Evolutionary conservation across 2,888 invertebrate genomes (phyloP).

Genomic region (Cheilosia impressa): DNA sequence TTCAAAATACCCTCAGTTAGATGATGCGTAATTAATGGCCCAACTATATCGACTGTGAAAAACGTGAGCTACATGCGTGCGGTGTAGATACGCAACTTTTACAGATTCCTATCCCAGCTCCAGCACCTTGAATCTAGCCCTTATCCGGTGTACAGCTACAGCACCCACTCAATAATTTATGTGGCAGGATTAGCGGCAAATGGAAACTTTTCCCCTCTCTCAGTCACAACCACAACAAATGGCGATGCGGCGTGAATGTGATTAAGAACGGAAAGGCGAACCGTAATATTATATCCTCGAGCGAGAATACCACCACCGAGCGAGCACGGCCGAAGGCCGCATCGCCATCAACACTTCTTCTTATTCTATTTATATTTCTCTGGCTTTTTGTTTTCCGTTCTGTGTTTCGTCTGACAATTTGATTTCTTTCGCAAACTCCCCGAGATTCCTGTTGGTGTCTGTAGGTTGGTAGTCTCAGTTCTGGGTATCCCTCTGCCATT

Average conservation of each 20-base stretch:
- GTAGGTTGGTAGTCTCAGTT: too few relatives aligned
- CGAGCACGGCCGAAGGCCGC: slow-evolving; percentile 11
- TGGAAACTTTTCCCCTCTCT: slow-evolving; percentile 29
- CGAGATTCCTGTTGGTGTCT: slow-evolving; percentile 38
- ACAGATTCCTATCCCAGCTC: not conserved
- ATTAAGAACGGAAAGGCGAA: slow-evolving; percentile 49
- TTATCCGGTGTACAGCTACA: slow-evolving; percentile 5
- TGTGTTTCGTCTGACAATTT: slow-evolving; percentile 61
- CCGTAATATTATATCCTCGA: slow-evolving; percentile 16
- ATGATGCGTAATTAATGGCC: slow-evolving; percentile 38
- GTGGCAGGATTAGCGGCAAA: slow-evolving; percentile 52
- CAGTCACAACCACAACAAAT: slow-evolving; percentile 24
- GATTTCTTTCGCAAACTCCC: slow-evolving; percentile 66
- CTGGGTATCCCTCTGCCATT: slow-evolving; percentile 53
- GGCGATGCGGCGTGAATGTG: slow-evolving; percentile 57
- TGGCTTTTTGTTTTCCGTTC: slow-evolving; percentile 24
- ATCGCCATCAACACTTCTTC: not conserved
- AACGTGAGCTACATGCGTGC: slow-evolving; percentile 26
- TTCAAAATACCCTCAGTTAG: slow-evolving; percentile 13
- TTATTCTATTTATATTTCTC: slow-evolving; percentile 41
- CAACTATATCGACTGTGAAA: slow-evolving; percentile 50
- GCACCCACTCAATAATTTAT: slow-evolving; percentile 60
- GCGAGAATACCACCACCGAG: slow-evolving; percentile 10
- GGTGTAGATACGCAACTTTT: slow-evolving; percentile 7
- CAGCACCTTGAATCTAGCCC: not conserved